Evolutionary conservation across 2,113 vertebrate genomes (phyloP), one percentile per base, ranked within the genome.

Genomic region (Chaenocephalus aceratus): DNA sequence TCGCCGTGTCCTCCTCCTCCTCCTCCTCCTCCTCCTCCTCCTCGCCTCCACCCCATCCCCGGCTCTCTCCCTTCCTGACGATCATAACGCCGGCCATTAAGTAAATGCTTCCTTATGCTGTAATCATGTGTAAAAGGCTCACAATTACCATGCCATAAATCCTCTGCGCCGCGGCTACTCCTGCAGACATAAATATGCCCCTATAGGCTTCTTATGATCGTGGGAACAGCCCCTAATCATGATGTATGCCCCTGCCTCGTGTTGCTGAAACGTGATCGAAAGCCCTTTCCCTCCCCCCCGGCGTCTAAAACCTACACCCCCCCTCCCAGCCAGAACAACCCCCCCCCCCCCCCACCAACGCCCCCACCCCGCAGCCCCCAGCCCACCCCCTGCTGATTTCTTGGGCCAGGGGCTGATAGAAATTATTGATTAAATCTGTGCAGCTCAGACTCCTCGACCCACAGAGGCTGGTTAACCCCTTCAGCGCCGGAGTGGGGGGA

Each of bases 381-480:
- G 86, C 93, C 92, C 91, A 91, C 92, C 94, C 92, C 94, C 93
- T 91, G 92, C 91, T 95, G 94, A 95, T 95, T 94, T 94, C 94
- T 95, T 93, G 94, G 95, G 92, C 95, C 94, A 95, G 91, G 92
- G 95, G 95, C 95, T 96, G 96, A 96, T 96, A 96, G 95, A 96
- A 96, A 96, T 96, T 96, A 96, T 96, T 96, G 96, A 96, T 96
- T 96, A 95, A 95, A 95, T 95, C 95, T 95, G 93, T 94, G 95
- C 94, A 93, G 93, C 90, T 94, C 94, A 92, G 94, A 94, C 94
- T 95, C 91, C 92, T 93, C 93, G 93, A 93, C 95, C 94, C 94
- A 94, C 90, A 92, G 93, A 95, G 94, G 94, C 93, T 90, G 85
- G 91, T 96, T 96, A 96, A 96, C 95, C 94, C 95, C 90, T 94